Conservation (phyloP, 35 echinoderm and acorn worm genomes). For the Holothuria glaberrima region DNA sequence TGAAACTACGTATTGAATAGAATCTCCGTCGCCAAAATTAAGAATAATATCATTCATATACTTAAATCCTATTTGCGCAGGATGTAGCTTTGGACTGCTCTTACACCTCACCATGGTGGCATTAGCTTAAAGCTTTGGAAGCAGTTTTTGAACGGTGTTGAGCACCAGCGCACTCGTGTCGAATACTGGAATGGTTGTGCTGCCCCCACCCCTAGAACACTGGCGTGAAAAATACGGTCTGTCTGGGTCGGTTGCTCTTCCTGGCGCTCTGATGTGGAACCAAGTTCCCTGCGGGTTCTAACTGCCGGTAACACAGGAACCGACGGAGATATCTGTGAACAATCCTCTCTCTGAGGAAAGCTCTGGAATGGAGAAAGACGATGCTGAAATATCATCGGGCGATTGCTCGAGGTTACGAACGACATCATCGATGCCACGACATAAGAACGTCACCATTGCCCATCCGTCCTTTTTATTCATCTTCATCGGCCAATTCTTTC, state of each 20-base stretch:
- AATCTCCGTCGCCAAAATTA: no score
- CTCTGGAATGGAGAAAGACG: background rate
- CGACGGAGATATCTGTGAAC: background rate
- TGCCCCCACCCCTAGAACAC: background rate
- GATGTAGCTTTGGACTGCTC: conserved; percentile 6
- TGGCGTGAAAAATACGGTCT: conserved; percentile 13
- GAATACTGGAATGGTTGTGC: background rate
- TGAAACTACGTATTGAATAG: no score
- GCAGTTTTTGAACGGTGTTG: background rate
- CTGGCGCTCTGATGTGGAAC: conserved; percentile 31
- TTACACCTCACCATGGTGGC: background rate
- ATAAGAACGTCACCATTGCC: background rate
- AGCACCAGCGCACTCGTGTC: background rate
- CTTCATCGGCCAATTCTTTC: background rate
- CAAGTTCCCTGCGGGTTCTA: background rate
- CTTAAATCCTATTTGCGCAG: background rate
- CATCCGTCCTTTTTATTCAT: background rate
- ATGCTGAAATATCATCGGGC: background rate
- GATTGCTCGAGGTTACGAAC: background rate
- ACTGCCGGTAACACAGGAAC: background rate
- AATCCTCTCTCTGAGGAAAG: background rate
- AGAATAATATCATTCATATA: no score
- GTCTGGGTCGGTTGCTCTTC: conserved; percentile 10
- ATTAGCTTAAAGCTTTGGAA: background rate
- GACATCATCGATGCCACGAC: background rate